These are phyloP conservation scores for Mesoclemmys tuberculata DNA, from an alignment of 2,113 vertebrate species.

Conservation along the genomic window DNA sequence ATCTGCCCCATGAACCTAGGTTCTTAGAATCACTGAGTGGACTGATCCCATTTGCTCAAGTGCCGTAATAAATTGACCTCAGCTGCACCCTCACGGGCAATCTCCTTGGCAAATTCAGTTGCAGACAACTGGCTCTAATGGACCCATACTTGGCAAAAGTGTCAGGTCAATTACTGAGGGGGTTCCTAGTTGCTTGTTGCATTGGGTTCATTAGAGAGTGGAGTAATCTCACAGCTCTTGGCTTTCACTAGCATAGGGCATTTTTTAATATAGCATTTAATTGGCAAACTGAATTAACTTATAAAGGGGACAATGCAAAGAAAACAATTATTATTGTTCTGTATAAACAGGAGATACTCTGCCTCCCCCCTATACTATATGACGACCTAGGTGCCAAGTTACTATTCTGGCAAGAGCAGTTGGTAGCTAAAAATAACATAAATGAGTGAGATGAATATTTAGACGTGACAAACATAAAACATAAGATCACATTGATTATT, in stretches of 20 bases:
- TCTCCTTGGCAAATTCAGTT: background rate
- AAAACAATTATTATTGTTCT: background rate
- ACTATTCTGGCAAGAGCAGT: constrained; percentile 24
- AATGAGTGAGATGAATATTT: constrained; percentile 20
- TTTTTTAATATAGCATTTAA: background rate
- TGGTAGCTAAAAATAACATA: constrained; percentile 3
- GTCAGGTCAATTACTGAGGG: background rate
- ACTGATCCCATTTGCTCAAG: background rate
- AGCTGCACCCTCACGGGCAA: background rate
- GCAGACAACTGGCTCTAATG: background rate
- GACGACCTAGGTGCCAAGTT: background rate
- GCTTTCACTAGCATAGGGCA: background rate
- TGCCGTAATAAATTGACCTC: background rate
- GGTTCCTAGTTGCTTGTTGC: background rate
- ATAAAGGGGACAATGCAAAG: background rate
- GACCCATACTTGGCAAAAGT: background rate
- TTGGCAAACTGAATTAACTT: background rate
- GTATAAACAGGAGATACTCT: background rate
- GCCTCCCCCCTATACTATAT: background rate
- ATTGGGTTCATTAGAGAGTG: background rate
- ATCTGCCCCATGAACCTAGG: background rate
- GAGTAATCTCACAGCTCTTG: background rate
- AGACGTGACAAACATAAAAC: constrained; percentile 23
- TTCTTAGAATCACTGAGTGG: background rate
- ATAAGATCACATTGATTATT: background rate